A percentile compares a stretch with the other conserved stretches of the same genome.
These are phyloP conservation scores for Drosophila erecta DNA, from an alignment of 1,140 invertebrate genomes.

Conservation along the genomic window DNA sequence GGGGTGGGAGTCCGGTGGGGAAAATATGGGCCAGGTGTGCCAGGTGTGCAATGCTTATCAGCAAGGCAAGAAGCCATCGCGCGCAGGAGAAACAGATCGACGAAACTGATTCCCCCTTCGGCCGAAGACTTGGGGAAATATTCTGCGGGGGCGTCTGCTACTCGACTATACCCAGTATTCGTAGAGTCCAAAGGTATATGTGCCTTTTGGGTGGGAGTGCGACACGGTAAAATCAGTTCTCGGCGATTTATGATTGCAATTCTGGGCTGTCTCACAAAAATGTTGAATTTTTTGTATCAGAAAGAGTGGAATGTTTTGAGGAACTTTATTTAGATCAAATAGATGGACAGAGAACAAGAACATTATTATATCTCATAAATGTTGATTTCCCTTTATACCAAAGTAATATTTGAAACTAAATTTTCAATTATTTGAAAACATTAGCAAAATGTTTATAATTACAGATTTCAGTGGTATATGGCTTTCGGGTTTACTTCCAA, in stretches of 20 bases:
- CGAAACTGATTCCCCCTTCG: slow-evolving; percentile 1
- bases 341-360: too few species aligned
- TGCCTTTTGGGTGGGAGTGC: slow-evolving; percentile 19
- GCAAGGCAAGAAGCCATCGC: slow-evolving; percentile 19
- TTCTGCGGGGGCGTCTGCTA: slow-evolving; percentile 18
- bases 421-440: too few species aligned
- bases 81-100: slow-evolving; percentile 26
- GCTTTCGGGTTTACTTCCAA: slow-evolving; percentile 6
- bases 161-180: slow-evolving; percentile 12
- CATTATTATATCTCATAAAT: too few species aligned
- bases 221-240: slow-evolving; percentile 10
- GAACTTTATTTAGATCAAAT: not conserved
- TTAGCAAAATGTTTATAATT: not conserved
- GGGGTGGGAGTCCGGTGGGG: not conserved
- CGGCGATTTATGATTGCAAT: slow-evolving; percentile 1
- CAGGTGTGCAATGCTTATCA: slow-evolving; percentile 63
- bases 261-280: not conserved
- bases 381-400: too few species aligned
- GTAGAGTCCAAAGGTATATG: slow-evolving; percentile 28
- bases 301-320: not conserved
- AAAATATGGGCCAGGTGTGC: slow-evolving; percentile 42
- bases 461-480: not conserved
- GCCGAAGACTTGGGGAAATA: slow-evolving; percentile 17
- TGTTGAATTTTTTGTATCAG: not conserved
- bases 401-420: too few species aligned